Base-by-base conservation (phyloP, 2,797 vertebrate species). In the Cephalopachus bancanus region DNA sequence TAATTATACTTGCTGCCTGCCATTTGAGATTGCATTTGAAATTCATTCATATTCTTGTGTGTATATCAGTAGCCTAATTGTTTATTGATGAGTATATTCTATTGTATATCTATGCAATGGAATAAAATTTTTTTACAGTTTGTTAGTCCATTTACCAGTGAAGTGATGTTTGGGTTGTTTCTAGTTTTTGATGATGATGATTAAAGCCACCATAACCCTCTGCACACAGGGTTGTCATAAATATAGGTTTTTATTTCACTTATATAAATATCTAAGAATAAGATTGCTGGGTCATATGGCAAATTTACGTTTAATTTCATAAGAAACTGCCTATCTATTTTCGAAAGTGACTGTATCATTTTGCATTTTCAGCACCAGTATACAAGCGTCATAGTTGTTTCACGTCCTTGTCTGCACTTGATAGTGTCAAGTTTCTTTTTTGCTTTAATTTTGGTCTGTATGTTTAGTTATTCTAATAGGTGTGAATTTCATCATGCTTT, bases 301-400 rank as follows among this genome's bases (percentile, higher is more conserved):
- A 69, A 74, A 30, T 72, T 71, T 37, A 74, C 33, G 9, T 53
- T 75, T 94, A 49, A 72, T 67, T 93, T 97, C 93, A 62, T 75
- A 30, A 92, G 62, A 79, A 94, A 90, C 22, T 80, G 28, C 28
- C 74, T 57, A 91, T 53, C 33, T 79, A 16, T 62, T 87, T 91
- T 94, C 67, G 65, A 95, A 91, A 72, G 28, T 78, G 75, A 91
- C 44, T 83, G 3, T 55, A 79, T 69, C 17, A 44, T 78, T 87
- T 64, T 90, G 24, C 30, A 55, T 89, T 90, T 88, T 15, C 49
- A 28, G 30, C 15, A 83, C 37, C 53, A 94, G 51, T 49, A 26
- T 30, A 28, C 17, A 74, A 65, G 53, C 28, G 11, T 44, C 64
- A 10, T 53, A 33, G 20, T 26, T 94, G 69, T 75, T 94, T 37